A percentile compares a stretch with the other conserved stretches of the same genome.
phyloP scores from a whole-genome alignment of 2,113 vertebrate species.

The Tympanuchus pallidicinctus region DNA sequence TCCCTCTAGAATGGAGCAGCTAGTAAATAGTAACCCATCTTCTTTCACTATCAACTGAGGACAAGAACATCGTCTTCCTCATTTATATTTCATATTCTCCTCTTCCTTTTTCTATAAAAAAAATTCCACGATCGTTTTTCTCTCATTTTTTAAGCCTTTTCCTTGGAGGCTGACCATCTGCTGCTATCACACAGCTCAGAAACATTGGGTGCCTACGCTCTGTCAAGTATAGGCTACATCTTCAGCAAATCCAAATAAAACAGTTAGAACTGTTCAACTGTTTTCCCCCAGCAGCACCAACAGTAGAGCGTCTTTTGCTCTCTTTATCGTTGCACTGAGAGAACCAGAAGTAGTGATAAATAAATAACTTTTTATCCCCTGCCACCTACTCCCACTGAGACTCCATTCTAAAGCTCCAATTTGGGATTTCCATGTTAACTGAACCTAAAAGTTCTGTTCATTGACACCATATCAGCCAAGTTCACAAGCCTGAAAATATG shows the following conservation, averaged over 20 bases:
- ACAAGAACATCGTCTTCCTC: not conserved
- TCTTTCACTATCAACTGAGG: not conserved
- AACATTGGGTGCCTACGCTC: not conserved
- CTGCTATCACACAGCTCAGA: not conserved
- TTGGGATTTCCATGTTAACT: not conserved
- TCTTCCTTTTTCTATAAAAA: not conserved
- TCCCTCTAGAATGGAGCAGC: not conserved
- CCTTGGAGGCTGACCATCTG: not conserved
- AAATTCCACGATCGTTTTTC: not conserved
- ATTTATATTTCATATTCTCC: not conserved
- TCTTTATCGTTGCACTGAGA: not conserved
- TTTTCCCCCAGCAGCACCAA: not conserved
- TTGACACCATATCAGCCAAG: not conserved
- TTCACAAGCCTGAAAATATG: not conserved
- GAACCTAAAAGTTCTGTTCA: not conserved
- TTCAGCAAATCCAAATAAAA: not conserved
- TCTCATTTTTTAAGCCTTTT: not conserved
- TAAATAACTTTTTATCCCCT: too few relatives aligned
- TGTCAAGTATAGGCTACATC: not conserved
- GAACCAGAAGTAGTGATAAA: not conserved
- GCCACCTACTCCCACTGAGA: fast-evolving
- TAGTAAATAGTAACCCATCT: not conserved
- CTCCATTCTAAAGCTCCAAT: not conserved
- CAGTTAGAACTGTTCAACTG: not conserved
- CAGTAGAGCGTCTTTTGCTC: not conserved